phyloP scores from a whole-genome alignment of 2,888 invertebrate species.

The Eupithecia vulgata region DNA sequence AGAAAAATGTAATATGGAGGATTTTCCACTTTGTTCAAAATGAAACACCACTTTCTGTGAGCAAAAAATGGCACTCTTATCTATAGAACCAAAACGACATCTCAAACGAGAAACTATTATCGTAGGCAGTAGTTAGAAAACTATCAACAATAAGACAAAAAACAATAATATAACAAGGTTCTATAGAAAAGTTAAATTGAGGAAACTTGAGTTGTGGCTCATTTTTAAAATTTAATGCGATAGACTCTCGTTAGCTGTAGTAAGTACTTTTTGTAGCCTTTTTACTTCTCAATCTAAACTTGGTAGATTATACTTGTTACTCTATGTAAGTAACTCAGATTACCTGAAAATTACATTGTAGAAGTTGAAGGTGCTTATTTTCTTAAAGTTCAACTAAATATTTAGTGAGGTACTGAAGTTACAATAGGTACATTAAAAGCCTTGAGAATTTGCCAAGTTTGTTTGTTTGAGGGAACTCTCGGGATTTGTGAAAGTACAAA shows the following conservation, averaged over 20 bases:
- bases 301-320: slow-evolving; percentile 32
- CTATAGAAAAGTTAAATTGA: not conserved
- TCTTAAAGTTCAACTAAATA: slow-evolving; percentile 18
- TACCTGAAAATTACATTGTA: slow-evolving; percentile 32
- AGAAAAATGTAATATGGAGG: too few relatives aligned
- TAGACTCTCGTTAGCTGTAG: slow-evolving; percentile 42
- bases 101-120: not conserved
- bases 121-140: not conserved
- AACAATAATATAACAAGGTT: not conserved
- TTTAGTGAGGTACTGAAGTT: slow-evolving; percentile 20
- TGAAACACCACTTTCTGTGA: too few relatives aligned
- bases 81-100: not conserved
- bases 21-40: too few relatives aligned
- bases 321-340: slow-evolving; percentile 33
- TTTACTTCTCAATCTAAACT: slow-evolving; percentile 41
- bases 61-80: not conserved
- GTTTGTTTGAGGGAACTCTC: not conserved
- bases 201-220: slow-evolving; percentile 57
- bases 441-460: slow-evolving; percentile 2
- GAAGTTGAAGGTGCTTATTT: slow-evolving; percentile 20
- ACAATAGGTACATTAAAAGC: slow-evolving; percentile 13
- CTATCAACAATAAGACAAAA: not conserved
- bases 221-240: slow-evolving; percentile 53
- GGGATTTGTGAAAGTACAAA: not conserved
- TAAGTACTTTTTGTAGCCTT: slow-evolving; percentile 36